Conservation (phyloP, 2,797 vertebrate species). For the Hemibagrus guttatus region DNA sequence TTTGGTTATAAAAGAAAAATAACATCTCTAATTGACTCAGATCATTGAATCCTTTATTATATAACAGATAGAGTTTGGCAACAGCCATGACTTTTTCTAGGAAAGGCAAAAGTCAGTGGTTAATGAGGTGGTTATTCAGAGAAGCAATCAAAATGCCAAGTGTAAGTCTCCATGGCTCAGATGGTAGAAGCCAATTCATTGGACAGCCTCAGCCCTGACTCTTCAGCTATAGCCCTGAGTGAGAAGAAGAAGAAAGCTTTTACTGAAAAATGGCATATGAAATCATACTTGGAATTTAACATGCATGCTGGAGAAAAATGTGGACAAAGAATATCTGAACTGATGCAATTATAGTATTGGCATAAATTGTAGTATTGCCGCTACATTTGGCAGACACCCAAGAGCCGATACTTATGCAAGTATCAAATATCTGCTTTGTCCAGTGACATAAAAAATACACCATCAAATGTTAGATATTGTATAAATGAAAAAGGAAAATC, state of each 20-base stretch:
- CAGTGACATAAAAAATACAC: not conserved
- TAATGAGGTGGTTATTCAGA: not conserved
- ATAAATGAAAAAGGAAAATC: not conserved
- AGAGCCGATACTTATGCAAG: not conserved
- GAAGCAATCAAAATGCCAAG: not conserved
- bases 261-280: not conserved
- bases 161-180: not conserved
- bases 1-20: not conserved
- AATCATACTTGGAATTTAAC: not conserved
- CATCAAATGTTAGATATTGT: not conserved
- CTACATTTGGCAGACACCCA: constrained; percentile 5
- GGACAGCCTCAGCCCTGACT: not conserved
- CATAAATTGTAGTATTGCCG: not conserved
- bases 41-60: not conserved
- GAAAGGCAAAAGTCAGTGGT: not conserved
- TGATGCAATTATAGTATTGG: not conserved
- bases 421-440: not conserved
- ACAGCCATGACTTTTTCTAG: not conserved
- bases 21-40: not conserved
- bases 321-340: not conserved
- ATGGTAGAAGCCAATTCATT: not conserved
- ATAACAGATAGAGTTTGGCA: not conserved
- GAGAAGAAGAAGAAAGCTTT: no score
- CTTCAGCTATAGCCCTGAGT: no score
- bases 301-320: not conserved